Evolutionary conservation across 1,140 invertebrate genomes (phyloP), one percentile per base, ranked within the genome.

Genomic region (Monochamus saltuarius): DNA sequence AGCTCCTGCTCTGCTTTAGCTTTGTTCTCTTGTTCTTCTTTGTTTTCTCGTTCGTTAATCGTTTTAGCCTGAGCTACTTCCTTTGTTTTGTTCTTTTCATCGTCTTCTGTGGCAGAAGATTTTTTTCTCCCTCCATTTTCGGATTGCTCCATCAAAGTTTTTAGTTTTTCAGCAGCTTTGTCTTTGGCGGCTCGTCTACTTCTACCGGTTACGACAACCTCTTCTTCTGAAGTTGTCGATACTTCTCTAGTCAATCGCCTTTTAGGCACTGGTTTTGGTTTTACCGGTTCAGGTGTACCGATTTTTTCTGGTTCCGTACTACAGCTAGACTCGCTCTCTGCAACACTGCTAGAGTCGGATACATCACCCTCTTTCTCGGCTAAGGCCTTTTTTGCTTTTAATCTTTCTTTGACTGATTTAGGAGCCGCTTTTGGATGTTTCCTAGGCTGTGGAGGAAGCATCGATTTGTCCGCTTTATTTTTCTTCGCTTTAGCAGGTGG

Each of bases 91-190:
- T 37, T 53, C 13, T 10, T 39, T 9, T 53, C 51, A 4, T 16
- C 37, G n/a, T 22, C 37, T 7, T 40, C 37, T 14, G 51, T 9
- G 0, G 45, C 51, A 29, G 22, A 29, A 29, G 19, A 14, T 22
- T 35, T 59, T 22, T 36, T 40, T n/a, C 19, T 22, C 8, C 10
- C 2, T 34, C 7, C 13, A 39, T 47, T 56, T 39, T 58, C 47
- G 0, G 34, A 55, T 29, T 16, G 46, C 59, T 68, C 63, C 60
- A 62, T 62, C 19, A 59, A 38, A 14, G 14, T 38, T 43, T 65
- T 62, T 9, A 65, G 22, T 42, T 67, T 67, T 36, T 53, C 65
- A 7, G 54, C 57, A 19, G 61, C 65, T 52, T 62, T 62, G 34
- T 58, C 62, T 29, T 66, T 66, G 11, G 62, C 67, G 1, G 61